Conservation (phyloP, 2,113 vertebrate species). For the Elanus axillaris region DNA sequence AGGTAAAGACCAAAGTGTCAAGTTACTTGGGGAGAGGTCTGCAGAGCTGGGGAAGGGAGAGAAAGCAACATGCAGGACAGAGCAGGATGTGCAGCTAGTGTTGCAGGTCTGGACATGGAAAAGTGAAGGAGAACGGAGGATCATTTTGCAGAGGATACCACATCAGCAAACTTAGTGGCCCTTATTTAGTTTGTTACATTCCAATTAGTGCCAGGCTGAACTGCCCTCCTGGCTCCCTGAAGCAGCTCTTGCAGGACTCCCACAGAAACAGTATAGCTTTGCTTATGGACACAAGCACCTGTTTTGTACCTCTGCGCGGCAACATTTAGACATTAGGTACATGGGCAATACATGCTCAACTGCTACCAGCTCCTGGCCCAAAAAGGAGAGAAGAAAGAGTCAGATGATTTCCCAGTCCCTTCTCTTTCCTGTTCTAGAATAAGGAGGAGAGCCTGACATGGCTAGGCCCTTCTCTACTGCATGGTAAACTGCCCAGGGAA, state of each 20-base stretch:
- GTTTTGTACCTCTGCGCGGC: background rate
- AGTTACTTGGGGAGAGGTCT: background rate
- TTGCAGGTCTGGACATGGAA: background rate
- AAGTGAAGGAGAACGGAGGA: background rate
- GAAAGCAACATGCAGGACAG: slow-evolving; percentile 19
- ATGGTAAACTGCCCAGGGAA: background rate
- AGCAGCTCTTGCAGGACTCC: background rate
- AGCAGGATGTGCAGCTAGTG: slow-evolving; percentile 4
- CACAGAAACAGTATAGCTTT: background rate
- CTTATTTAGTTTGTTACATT: background rate
- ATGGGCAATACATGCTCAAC: slow-evolving; percentile 1
- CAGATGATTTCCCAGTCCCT: background rate
- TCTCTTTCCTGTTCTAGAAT: background rate
- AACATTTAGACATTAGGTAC: background rate
- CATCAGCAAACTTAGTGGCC: background rate
- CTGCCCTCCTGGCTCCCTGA: background rate
- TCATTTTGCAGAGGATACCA: background rate
- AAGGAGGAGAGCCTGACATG: background rate
- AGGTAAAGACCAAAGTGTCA: background rate
- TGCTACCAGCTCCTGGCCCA: slow-evolving; percentile 34
- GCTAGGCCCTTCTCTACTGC: background rate
- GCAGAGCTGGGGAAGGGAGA: background rate
- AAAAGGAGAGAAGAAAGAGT: background rate
- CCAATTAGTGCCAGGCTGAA: slow-evolving; percentile 9
- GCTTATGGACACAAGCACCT: background rate